Percentiles rank a stretch among this genome's conserved stretches.
Evolutionary conservation across 2,113 vertebrate species (phyloP).

Genomic region (Onychostruthus taczanowskii): DNA sequence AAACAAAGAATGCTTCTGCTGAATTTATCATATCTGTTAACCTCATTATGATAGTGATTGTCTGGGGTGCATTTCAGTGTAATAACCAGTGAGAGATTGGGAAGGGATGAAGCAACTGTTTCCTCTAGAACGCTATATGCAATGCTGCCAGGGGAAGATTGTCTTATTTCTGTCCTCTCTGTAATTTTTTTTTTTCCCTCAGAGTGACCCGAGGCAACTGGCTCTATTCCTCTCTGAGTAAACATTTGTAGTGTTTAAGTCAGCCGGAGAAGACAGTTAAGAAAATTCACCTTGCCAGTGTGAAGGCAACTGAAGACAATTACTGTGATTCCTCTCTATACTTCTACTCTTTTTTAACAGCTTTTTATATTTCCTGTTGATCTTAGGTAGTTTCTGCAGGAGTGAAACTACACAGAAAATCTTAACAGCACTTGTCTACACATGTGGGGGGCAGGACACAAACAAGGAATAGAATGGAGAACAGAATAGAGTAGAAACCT

Average conservation of each 20-base stretch:
- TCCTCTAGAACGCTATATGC: slow-evolving; percentile 42
- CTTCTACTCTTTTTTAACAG: not conserved
- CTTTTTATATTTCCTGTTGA: not conserved
- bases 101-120: slow-evolving; percentile 49
- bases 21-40: slow-evolving; percentile 63
- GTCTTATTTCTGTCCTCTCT: slow-evolving; percentile 46
- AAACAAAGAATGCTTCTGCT: slow-evolving; percentile 23
- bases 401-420: not conserved
- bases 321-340: not conserved
- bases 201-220: not conserved
- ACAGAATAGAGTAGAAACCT: not conserved
- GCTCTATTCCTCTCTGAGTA: not conserved
- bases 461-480: not conserved
- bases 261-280: not conserved
- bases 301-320: not conserved
- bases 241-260: not conserved
- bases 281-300: not conserved
- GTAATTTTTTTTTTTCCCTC: slow-evolving; percentile 28
- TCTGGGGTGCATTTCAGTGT: slow-evolving; percentile 60
- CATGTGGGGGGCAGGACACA: accelerated
- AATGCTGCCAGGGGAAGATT: slow-evolving; percentile 15
- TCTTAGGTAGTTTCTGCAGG: not conserved
- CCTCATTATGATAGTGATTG: slow-evolving; percentile 64
- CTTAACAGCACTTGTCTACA: not conserved
- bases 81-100: slow-evolving; percentile 55